phyloP scores from a whole-genome alignment of 2,888 invertebrate species.

The Ornithoptera priamus region DNA sequence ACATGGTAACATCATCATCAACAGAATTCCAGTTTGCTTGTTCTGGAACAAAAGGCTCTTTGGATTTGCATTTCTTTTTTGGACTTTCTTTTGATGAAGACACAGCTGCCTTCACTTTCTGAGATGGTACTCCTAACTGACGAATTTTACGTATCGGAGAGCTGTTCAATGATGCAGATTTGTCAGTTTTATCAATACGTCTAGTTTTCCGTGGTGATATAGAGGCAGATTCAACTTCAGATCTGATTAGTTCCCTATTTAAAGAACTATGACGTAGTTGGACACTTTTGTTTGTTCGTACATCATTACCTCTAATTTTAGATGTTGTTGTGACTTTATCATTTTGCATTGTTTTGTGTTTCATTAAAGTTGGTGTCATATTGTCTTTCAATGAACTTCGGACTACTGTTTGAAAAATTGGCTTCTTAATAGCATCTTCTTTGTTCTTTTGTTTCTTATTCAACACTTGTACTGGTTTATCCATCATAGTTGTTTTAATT shows the following conservation, averaged over 20 bases:
- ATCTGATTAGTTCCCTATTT: slow-evolving; percentile 62
- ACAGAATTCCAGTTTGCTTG: slow-evolving; percentile 53
- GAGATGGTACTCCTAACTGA: slow-evolving; percentile 60
- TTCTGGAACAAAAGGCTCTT: slow-evolving; percentile 52
- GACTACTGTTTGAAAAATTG: slow-evolving; percentile 73
- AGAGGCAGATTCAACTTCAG: slow-evolving; percentile 57
- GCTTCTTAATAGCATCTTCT: slow-evolving; percentile 59
- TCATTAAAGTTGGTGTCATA: slow-evolving; percentile 54
- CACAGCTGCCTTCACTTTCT: slow-evolving; percentile 53
- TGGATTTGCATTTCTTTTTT: slow-evolving; percentile 62
- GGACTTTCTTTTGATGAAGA: slow-evolving; percentile 67
- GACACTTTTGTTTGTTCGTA: slow-evolving; percentile 59
- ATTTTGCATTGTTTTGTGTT: slow-evolving; percentile 49
- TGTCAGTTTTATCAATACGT: slow-evolving; percentile 70
- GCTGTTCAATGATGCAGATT: slow-evolving; percentile 69
- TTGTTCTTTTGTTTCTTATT: slow-evolving; percentile 58
- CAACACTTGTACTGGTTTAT: slow-evolving; percentile 54
- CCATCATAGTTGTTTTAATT: slow-evolving; percentile 62
- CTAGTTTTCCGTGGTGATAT: slow-evolving; percentile 72
- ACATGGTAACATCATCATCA: slow-evolving; percentile 74
- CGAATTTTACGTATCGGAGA: slow-evolving; percentile 74
- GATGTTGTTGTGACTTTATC: slow-evolving; percentile 59
- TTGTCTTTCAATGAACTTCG: slow-evolving; percentile 59
- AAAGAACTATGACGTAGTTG: slow-evolving; percentile 69
- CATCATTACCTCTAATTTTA: slow-evolving; percentile 56